Evolutionary conservation across 1,140 invertebrate species (phyloP).

Genomic region (Oryctes rhinoceros): DNA sequence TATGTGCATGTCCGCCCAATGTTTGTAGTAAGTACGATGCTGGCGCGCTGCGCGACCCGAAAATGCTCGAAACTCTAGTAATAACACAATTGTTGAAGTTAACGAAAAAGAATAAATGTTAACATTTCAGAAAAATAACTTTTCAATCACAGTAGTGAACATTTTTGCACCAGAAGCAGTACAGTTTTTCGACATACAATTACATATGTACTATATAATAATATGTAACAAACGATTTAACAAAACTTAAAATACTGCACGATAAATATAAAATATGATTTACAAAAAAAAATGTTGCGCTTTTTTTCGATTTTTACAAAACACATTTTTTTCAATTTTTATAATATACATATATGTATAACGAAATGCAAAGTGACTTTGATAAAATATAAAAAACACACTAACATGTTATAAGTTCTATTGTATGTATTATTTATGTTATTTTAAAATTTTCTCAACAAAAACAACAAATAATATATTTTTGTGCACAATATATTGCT

Average conservation of each 20-base stretch:
- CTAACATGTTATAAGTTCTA: constrained; percentile 26
- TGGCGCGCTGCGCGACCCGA: too few relatives aligned
- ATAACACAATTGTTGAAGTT: too few relatives aligned
- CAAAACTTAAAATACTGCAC: constrained; percentile 33
- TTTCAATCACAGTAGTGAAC: too few relatives aligned
- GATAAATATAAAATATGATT: constrained; percentile 22
- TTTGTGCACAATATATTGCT: constrained; percentile 35
- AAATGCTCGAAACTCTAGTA: too few relatives aligned
- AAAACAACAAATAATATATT: constrained; percentile 28
- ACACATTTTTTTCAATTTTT: not conserved
- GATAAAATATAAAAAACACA: constrained; percentile 25
- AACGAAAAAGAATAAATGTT: too few relatives aligned
- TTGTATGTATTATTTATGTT: constrained; percentile 27
- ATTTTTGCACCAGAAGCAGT: too few relatives aligned
- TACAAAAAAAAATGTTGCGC: not conserved
- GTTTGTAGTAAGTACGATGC: too few relatives aligned
- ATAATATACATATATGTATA: not conserved
- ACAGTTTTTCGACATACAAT: not conserved
- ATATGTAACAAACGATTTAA: constrained; percentile 17
- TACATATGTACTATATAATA: constrained; percentile 26
- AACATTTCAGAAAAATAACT: too few relatives aligned
- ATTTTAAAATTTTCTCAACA: constrained; percentile 29
- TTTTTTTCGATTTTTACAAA: not conserved
- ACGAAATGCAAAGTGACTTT: not conserved
- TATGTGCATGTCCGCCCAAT: too few relatives aligned